Base-by-base conservation (phyloP, 2,113 vertebrate species). In the Rhagologus leucostigma region DNA sequence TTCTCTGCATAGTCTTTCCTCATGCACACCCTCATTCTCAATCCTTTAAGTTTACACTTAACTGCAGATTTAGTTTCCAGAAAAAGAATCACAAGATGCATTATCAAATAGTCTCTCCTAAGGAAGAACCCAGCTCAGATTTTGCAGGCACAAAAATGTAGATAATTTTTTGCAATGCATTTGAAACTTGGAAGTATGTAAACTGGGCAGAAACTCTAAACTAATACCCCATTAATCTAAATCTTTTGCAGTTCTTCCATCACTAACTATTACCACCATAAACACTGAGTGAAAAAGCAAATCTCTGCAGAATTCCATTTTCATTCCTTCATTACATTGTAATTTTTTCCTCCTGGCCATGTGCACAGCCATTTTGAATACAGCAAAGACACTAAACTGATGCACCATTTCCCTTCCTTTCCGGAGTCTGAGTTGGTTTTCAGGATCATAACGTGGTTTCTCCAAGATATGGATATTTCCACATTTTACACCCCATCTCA, bases 161-260 rank as follows among this genome's bases (percentile, higher is more conserved):
- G 87, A 73, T 62, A 76, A 33, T 47, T 76, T 85, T 89, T 91
- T 87, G 62, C 62, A 91, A 76, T 47, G 57, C 27, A 63, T 85
- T 91, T 87, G 84, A 57, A 94, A 86, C 33, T 30, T 67, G 6
- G 35, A 87, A 65, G 49, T 57, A 89, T 85, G 67, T 91, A 87
- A 95, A 87, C 84, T 83, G 71, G 87, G 70, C 87, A 96, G 46
- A 44, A 94, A 60, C 19, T 93, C 82, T 59, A 90, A 97, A 88
- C 71, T 94, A 73, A 74, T 95, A 93, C 84, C n/a, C 42, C 68
- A 96, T 97, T 94, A 85, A 96, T 95, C 63, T 74, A 83, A 74
- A 37, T 67, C 47, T 44, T 83, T 80, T 88, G 39, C 56, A 90
- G 64, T 86, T 90, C 71, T 96, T 96, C 89, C 55, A 83, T 93